Conservation (phyloP, 2,113 vertebrate species). For the Pachycephala philippinensis region DNA sequence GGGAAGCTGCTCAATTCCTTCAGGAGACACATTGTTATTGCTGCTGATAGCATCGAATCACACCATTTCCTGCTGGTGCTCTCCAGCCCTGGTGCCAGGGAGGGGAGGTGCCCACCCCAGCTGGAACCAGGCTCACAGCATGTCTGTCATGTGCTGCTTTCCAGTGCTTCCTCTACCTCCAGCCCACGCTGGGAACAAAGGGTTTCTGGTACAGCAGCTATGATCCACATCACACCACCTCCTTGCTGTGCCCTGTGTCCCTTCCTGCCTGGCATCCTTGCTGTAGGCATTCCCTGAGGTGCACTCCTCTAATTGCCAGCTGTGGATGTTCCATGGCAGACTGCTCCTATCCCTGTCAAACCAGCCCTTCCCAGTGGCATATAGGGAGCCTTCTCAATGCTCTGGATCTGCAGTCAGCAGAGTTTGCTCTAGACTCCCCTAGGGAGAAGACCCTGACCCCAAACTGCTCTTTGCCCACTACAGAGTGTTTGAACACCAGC, state of each 20-base stretch:
- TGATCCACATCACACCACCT: not conserved
- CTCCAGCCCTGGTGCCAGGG: not conserved
- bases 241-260: not conserved
- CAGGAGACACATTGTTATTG: not conserved
- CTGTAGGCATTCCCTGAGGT: not conserved
- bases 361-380: not conserved
- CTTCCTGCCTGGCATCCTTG: not conserved
- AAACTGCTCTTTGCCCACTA: not conserved
- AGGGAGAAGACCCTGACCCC: not conserved
- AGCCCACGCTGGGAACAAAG: not conserved
- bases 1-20: not conserved
- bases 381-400: not conserved
- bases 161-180: not conserved
- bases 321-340: not conserved
- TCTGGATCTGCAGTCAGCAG: not conserved
- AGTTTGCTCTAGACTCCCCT: not conserved
- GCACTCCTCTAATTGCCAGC: not conserved
- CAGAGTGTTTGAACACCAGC: not conserved
- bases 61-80: fast-evolving
- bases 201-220: not conserved
- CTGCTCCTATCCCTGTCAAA: not conserved
- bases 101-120: not conserved
- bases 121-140: not conserved
- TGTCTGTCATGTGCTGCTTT: not conserved
- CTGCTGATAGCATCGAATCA: not conserved